A percentile compares a stretch with the other conserved stretches of the same genome.
Conservation (phyloP, 2,888 invertebrate species). For the Rhagonycha lutea region DNA sequence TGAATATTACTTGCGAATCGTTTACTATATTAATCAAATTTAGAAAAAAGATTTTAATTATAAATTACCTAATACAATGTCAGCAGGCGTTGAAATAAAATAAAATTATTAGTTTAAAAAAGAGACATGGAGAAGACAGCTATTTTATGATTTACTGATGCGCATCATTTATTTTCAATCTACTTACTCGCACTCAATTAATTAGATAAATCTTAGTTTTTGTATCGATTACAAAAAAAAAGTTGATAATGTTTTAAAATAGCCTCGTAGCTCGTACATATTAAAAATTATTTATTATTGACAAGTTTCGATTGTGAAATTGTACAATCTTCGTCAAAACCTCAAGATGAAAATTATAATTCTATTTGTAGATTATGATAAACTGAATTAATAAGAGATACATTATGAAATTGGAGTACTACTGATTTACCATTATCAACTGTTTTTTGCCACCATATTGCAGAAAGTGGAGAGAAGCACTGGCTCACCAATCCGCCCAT, state of each 20-base stretch:
- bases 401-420: too few species aligned
- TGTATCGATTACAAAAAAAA: not conserved
- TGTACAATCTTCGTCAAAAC: too few species aligned
- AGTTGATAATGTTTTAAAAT: not conserved
- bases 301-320: not conserved
- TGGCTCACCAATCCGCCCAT: too few species aligned
- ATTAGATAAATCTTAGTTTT: not conserved
- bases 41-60: not conserved
- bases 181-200: not conserved
- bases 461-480: too few species aligned
- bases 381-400: too few species aligned
- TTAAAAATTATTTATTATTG: not conserved
- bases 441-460: too few species aligned
- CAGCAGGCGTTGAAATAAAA: not conserved
- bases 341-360: too few species aligned
- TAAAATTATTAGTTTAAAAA: not conserved
- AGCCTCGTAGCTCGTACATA: not conserved
- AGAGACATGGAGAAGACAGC: not conserved
- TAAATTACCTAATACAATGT: not conserved
- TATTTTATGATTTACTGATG: not conserved
- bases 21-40: too few species aligned
- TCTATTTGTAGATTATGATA: too few species aligned
- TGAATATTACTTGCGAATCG: too few species aligned
- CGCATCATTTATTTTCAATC: not conserved
- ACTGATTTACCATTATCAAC: too few species aligned